phyloP scores from a whole-genome alignment of 1,140 invertebrate species.

The Apocrypta bakeri region DNA sequence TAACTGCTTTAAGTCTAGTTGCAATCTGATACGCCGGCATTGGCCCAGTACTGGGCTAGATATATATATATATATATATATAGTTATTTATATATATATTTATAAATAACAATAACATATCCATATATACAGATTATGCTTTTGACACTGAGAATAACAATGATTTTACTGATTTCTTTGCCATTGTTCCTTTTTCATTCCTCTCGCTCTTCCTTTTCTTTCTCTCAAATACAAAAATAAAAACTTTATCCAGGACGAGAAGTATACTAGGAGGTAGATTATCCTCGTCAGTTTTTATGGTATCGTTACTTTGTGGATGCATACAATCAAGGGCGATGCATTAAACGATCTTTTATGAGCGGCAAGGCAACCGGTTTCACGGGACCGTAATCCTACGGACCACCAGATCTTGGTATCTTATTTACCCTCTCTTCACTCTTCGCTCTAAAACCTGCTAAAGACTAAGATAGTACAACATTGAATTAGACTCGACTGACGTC shows the following conservation, averaged over 20 bases:
- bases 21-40: too few species aligned
- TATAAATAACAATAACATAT: too few species aligned
- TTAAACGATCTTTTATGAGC: slow-evolving; percentile 61
- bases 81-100: too few species aligned
- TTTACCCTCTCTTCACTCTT: background rate
- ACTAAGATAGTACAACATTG: background rate
- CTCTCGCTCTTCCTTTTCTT: background rate
- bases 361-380: slow-evolving; percentile 57
- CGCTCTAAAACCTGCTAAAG: background rate
- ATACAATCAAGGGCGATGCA: slow-evolving; percentile 59
- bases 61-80: too few species aligned
- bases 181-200: slow-evolving; percentile 30
- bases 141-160: background rate
- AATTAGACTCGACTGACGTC: background rate
- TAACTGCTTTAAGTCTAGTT: too few species aligned
- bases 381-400: slow-evolving; percentile 53
- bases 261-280: slow-evolving; percentile 36
- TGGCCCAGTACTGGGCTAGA: too few species aligned
- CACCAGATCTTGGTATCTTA: slow-evolving; percentile 55
- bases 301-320: slow-evolving; percentile 53
- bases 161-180: background rate
- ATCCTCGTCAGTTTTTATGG: slow-evolving; percentile 41
- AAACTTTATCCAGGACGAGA: slow-evolving; percentile 1
- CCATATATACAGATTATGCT: too few species aligned
- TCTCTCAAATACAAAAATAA: background rate